Evolutionary conservation across 2,797 vertebrate species (phyloP).

Genomic region (Pampus argenteus): DNA sequence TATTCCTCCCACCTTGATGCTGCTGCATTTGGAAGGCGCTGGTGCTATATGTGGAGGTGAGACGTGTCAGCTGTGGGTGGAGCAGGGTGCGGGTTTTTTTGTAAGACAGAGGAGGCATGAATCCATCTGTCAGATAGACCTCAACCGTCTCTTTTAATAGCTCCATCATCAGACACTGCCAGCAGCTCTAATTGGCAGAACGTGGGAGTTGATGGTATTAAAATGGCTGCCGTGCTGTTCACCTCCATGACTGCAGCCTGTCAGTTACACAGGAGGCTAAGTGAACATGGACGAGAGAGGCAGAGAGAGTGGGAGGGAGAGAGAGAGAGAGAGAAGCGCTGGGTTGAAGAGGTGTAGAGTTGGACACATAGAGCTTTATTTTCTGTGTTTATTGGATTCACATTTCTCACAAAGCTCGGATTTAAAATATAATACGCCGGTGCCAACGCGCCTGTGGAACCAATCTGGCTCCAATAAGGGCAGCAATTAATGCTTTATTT

Average conservation of each 20-base stretch:
- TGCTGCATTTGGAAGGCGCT: constrained; percentile 4
- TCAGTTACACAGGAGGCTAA: constrained; percentile 71
- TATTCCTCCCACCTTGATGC: constrained; percentile 17
- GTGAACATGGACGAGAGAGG: constrained; percentile 51
- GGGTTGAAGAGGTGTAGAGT: constrained; percentile 53
- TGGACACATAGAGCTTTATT: constrained; percentile 54
- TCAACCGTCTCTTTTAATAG: constrained; percentile 76
- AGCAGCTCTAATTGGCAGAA: constrained; percentile 79
- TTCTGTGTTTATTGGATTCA: constrained; percentile 38
- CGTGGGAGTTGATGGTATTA: constrained; percentile 77
- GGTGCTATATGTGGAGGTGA: constrained; percentile 53
- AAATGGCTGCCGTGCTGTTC: constrained; percentile 76
- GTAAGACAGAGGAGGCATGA: constrained; percentile 61
- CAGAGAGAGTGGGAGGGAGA: constrained; percentile 37
- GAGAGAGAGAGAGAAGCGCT: constrained; percentile 23
- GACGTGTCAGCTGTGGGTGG: constrained; percentile 66
- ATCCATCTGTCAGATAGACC: constrained; percentile 76
- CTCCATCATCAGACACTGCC: constrained; percentile 73
- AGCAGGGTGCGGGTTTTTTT: constrained; percentile 66
- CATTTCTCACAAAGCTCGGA: constrained; percentile 31
- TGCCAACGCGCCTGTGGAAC: constrained; percentile 44
- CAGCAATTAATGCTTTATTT: constrained; percentile 27
- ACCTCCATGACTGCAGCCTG: constrained; percentile 77
- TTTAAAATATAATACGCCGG: constrained; percentile 11
- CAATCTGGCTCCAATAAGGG: constrained; percentile 38